Conservation (phyloP, 2,797 vertebrate species). For the Microtus californicus region DNA sequence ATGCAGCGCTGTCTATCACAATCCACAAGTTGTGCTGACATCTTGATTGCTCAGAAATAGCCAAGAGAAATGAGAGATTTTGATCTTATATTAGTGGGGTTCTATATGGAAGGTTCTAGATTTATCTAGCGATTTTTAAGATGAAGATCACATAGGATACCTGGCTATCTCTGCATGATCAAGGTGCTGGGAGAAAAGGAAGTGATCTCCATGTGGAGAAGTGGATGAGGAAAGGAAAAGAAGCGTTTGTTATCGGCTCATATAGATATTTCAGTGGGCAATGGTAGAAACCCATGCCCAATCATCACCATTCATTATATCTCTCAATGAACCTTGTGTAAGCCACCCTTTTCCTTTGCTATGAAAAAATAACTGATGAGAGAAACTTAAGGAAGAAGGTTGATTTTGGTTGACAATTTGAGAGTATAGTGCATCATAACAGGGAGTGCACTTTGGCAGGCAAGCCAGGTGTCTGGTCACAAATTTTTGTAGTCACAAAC, state of each 20-base stretch:
- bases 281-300: neutral
- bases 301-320: neutral
- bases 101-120: neutral
- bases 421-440: neutral
- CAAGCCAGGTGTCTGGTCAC: neutral
- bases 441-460: neutral
- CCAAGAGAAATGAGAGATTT: neutral
- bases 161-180: neutral
- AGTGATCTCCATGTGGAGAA: neutral
- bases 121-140: neutral
- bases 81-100: neutral
- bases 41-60: neutral
- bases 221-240: neutral
- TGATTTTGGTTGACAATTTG: neutral
- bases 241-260: neutral
- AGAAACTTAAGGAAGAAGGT: neutral
- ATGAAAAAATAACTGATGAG: neutral
- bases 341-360: neutral
- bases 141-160: neutral
- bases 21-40: neutral
- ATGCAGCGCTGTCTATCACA: neutral
- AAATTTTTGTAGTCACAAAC: neutral
- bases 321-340: neutral
- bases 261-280: no score
- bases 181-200: neutral